phyloP scores from a whole-genome alignment of 2,797 vertebrate genomes.

The Lerista edwardsae region DNA sequence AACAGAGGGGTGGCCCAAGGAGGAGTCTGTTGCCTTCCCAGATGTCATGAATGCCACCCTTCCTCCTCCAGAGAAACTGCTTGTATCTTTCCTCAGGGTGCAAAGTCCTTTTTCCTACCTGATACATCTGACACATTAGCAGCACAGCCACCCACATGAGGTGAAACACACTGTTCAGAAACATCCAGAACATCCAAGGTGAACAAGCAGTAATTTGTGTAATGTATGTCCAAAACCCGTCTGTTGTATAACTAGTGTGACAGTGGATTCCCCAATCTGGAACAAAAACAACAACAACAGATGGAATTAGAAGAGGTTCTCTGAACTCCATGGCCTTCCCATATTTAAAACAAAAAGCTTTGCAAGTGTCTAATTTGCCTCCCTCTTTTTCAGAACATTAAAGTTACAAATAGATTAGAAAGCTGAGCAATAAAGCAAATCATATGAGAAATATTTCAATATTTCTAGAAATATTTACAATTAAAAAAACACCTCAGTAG shows the following conservation, averaged over 20 bases:
- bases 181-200: constrained; percentile 99
- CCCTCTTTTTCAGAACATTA: background rate
- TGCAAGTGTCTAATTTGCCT: no score
- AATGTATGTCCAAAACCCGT: constrained; percentile 96
- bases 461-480: no score
- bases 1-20: no score
- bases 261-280: constrained; percentile 97
- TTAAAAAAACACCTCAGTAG: no score
- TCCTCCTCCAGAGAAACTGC: no score
- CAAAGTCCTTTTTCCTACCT: constrained; percentile 87
- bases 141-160: constrained; percentile 99
- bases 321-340: background rate
- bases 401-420: no score
- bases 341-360: background rate
- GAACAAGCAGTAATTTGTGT: constrained; percentile 97
- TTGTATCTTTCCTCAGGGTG: no score
- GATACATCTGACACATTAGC: constrained; percentile 99
- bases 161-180: constrained; percentile 97
- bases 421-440: background rate
- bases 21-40: no score
- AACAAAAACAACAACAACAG: constrained; percentile 24
- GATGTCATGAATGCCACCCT: no score
- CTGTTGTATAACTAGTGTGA: constrained; percentile 90
- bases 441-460: background rate
- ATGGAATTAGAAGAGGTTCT: constrained; percentile 17